These are phyloP conservation scores for Teleogryllus occipitalis DNA, from an alignment of 1,140 invertebrate genomes.

Conservation along the genomic window DNA sequence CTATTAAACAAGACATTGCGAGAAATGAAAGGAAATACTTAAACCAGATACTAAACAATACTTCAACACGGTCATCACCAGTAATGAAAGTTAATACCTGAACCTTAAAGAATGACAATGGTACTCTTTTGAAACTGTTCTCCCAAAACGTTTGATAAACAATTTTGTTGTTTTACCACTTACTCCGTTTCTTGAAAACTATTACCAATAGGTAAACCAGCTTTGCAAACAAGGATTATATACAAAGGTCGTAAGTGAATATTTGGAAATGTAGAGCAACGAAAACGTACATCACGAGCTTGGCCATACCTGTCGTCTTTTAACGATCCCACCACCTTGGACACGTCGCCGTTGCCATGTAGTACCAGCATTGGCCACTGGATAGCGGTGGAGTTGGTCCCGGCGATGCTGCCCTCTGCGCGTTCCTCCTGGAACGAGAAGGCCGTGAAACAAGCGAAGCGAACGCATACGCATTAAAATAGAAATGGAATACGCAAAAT, in stretches of 20 bases:
- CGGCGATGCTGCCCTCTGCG: not conserved
- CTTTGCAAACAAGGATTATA: not conserved
- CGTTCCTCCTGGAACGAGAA: constrained; percentile 11
- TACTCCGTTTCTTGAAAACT: no score
- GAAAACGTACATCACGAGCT: not conserved
- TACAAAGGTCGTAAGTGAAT: not conserved
- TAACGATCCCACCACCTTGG: constrained; percentile 49
- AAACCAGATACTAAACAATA: no score
- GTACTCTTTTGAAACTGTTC: no score
- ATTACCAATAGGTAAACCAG: not conserved
- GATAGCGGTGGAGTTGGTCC: not conserved
- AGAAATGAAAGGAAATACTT: no score
- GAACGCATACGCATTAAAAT: not conserved
- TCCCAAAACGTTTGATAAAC: no score
- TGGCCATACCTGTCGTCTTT: constrained; percentile 41
- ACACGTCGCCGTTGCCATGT: constrained; percentile 74
- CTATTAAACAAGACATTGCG: no score
- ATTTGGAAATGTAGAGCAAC: not conserved
- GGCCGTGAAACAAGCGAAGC: no score
- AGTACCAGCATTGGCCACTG: constrained; percentile 67
- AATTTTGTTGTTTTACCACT: no score
- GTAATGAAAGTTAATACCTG: no score
- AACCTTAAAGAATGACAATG: no score
- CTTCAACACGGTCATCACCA: no score
- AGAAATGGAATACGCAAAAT: not conserved